phyloP scores from a whole-genome alignment of 2,888 invertebrate genomes.

The Himalopsyche tibetana region DNA sequence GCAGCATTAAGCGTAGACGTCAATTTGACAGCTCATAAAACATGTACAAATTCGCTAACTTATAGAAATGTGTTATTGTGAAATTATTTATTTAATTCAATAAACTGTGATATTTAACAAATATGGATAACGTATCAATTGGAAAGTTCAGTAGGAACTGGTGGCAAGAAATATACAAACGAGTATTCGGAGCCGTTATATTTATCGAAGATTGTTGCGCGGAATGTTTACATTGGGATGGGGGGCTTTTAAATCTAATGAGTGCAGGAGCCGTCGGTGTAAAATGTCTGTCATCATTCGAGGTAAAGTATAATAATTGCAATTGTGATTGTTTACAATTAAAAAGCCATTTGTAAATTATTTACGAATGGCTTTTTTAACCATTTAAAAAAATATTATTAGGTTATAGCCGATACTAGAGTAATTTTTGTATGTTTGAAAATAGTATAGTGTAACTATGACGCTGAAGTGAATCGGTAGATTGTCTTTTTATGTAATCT shows the following conservation, averaged over 20 bases:
- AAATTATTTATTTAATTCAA: neutral
- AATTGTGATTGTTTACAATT: no score
- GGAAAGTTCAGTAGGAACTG: slow-evolving; percentile 68
- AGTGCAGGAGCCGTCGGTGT: slow-evolving; percentile 80
- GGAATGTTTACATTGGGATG: slow-evolving; percentile 84
- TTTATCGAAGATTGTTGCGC: slow-evolving; percentile 80
- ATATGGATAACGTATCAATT: slow-evolving; percentile 1
- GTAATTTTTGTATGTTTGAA: neutral
- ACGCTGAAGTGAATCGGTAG: no score
- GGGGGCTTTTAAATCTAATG: slow-evolving; percentile 78
- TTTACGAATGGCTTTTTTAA: neutral
- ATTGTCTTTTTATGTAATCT: no score
- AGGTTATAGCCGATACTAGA: no score
- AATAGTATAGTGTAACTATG: no score
- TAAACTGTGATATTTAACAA: neutral
- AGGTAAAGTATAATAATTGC: slow-evolving; percentile 70
- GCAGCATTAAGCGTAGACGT: neutral
- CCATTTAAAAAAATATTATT: neutral
- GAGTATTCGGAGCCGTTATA: slow-evolving; percentile 80
- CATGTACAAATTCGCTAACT: neutral
- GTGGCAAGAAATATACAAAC: slow-evolving; percentile 80
- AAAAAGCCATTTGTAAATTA: no score
- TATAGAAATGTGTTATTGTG: neutral
- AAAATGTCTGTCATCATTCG: slow-evolving; percentile 81
- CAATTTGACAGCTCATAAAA: neutral